Evolutionary conservation across 2,113 vertebrate genomes (phyloP).

Genomic region (Scortum barcoo): DNA sequence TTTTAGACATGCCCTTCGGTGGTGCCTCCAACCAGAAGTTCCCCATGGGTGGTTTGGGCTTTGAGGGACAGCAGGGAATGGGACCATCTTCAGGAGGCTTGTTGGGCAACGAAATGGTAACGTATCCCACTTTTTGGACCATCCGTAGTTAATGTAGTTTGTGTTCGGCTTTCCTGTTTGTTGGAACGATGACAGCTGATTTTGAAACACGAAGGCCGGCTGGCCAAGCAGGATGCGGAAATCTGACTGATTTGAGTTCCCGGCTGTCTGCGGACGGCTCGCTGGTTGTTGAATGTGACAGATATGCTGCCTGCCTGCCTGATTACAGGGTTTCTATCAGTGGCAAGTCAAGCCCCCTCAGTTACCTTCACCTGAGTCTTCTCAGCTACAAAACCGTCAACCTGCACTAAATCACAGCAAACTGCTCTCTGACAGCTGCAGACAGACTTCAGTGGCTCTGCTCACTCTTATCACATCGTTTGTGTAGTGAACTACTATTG

Average conservation of each 20-base stretch:
- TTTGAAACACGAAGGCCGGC: constrained; percentile 4
- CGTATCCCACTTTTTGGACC: constrained; percentile 88
- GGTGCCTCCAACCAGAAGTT: constrained; percentile 93
- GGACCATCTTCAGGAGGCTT: constrained; percentile 86
- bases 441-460: constrained; percentile 35
- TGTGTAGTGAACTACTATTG: constrained; percentile 72
- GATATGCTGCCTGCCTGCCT: constrained; percentile 6
- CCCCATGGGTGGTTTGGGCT: constrained; percentile 91
- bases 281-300: constrained; percentile 44
- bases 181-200: constrained; percentile 28
- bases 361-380: constrained; percentile 29
- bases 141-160: constrained; percentile 48
- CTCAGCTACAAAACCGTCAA: constrained; percentile 62
- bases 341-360: constrained; percentile 65
- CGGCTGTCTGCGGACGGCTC: constrained; percentile 18
- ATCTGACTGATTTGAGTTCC: constrained; percentile 7
- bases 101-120: constrained; percentile 99
- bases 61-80: constrained; percentile 93
- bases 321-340: constrained; percentile 6
- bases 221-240: constrained; percentile 20
- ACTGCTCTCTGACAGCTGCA: constrained; percentile 31
- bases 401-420: constrained; percentile 81
- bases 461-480: constrained; percentile 23
- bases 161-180: constrained; percentile 34
- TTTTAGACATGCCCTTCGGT: constrained; percentile 91